A percentile compares a stretch with the other conserved stretches of the same genome.
These are phyloP conservation scores for Epinephelus awoara DNA, from an alignment of 2,797 vertebrate species.

Conservation along the genomic window DNA sequence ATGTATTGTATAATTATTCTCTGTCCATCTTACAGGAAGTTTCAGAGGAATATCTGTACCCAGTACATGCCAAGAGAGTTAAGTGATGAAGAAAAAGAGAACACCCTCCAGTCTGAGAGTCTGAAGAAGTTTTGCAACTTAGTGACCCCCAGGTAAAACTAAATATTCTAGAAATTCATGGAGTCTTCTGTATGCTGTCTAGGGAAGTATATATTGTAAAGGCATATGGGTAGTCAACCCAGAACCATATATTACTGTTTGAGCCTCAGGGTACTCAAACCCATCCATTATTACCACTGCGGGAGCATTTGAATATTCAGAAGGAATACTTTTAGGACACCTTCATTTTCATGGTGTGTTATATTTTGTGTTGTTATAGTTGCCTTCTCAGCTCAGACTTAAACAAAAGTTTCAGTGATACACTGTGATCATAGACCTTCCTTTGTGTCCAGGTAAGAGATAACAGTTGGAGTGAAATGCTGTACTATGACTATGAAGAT, in stretches of 20 bases:
- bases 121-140: conserved; percentile 85
- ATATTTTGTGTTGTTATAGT: not conserved
- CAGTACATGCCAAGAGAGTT: conserved; percentile 89
- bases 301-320: not conserved
- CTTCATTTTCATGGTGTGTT: not conserved
- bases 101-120: conserved; percentile 76
- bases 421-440: not conserved
- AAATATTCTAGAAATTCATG: conserved; percentile 20
- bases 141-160: conserved; percentile 85
- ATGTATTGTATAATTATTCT: conserved; percentile 10
- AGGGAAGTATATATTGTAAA: not conserved
- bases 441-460: not conserved
- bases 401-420: not conserved
- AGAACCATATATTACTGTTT: conserved; percentile 10
- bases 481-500: not conserved
- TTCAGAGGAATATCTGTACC: conserved; percentile 85
- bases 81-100: conserved; percentile 83
- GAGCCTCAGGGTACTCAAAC: conserved; percentile 1
- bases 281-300: conserved; percentile 12
- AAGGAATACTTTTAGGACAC: not conserved
- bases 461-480: not conserved
- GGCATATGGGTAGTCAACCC: conserved; percentile 21
- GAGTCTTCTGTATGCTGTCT: conserved; percentile 10
- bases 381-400: not conserved
- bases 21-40: conserved; percentile 81